Base-by-base conservation (phyloP, 2,797 vertebrate genomes). In the Galagoides demidoff region DNA sequence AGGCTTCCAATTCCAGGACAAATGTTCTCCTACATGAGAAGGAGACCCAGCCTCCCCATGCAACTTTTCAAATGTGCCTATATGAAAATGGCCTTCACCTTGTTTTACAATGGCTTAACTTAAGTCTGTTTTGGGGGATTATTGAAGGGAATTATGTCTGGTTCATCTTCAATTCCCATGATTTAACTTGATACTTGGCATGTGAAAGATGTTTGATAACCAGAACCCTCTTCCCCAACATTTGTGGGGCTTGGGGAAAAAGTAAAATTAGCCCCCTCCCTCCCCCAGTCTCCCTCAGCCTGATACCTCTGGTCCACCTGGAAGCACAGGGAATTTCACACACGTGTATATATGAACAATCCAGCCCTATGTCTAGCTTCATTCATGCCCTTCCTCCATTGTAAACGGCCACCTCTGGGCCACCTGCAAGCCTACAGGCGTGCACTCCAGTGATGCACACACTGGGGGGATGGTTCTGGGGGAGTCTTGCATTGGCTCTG, bases 131-230 rank as follows among this genome's bases (percentile, higher is more conserved):
- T 57, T n/a, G 85, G 85, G 31, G 81, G 22, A 63, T 71, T 82
- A 37, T 31, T 37, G 2, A 66, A n/a, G 39, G 12, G 25, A 55
- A 78, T 59, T 57, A 39, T 29, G 39, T 64, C n/a, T 39, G 7
- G 9, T 66, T 95, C 74, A 95, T 87, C 76, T 92, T 84, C 64
- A 20, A 64, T 64, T 57, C 76, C 61, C 71, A 74, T 78, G 43
- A 81, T 63, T 78, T 52, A 45, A 31, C 52, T 78, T 92, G 43
- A 17, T 66, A 85, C 11, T 43, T 93, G 57, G 34, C 93, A 45
- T 61, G 10, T 87, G 27, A 87, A 92, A 81, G 22, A 49, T 45
- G 4, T 11, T 78, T 70, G 39, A 17, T 74, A 93, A 73, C 22
- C 63, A 83, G 66, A 70, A 85, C 45, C 31, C 2, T 82, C 3